Conservation (phyloP, 2,797 vertebrate species). For the Molossus molossus region DNA sequence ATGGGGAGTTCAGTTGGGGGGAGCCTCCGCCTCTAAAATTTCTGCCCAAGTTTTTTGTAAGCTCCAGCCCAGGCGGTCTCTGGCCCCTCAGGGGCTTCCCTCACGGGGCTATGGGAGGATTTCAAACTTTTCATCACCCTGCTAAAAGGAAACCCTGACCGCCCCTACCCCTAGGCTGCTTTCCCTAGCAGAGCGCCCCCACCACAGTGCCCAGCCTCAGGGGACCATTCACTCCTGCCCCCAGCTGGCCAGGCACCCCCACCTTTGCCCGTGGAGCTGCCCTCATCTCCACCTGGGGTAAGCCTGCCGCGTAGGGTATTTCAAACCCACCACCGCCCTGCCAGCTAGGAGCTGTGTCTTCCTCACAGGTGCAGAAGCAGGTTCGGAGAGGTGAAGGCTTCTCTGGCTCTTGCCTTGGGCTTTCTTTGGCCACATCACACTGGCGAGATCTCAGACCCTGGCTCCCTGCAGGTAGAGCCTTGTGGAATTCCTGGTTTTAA, state of each 20-base stretch:
- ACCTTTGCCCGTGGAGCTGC: neutral
- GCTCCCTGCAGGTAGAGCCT: neutral
- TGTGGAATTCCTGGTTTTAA: neutral
- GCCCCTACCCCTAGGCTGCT: neutral
- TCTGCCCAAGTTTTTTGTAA: neutral
- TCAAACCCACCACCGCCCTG: neutral
- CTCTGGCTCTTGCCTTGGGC: neutral
- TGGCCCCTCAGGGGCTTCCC: neutral
- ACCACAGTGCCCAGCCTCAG: rapidly evolving
- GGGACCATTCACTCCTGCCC: neutral
- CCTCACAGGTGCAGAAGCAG: neutral
- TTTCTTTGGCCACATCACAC: neutral
- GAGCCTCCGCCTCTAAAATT: neutral
- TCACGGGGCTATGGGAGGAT: neutral
- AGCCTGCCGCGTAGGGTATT: neutral
- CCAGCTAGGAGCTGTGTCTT: no score
- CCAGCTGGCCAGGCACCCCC: no score
- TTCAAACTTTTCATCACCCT: neutral
- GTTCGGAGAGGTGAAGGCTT: no score
- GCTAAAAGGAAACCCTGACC: neutral
- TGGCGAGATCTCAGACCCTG: neutral
- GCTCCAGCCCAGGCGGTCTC: neutral
- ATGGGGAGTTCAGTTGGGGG: rapidly evolving
- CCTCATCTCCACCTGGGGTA: neutral
- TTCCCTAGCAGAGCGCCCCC: neutral